Percentiles rank a stretch among this genome's conserved stretches.
phyloP scores from a whole-genome alignment of 2,797 vertebrate species.

The Syngnathus acus region DNA sequence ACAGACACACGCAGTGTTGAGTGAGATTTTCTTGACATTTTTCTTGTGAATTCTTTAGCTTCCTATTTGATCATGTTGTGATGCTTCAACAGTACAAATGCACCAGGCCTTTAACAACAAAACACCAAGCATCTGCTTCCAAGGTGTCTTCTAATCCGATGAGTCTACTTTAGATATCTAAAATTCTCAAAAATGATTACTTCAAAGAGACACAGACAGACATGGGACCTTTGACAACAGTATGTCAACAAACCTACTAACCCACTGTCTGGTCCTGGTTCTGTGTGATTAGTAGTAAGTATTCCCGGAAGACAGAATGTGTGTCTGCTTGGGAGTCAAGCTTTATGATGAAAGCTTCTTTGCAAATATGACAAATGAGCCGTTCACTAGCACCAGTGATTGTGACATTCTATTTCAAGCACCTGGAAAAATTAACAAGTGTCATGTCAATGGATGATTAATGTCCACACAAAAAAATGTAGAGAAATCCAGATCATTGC shows the following conservation, averaged over 20 bases:
- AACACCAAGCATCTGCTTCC: constrained; percentile 20
- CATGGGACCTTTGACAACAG: neutral
- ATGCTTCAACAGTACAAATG: neutral
- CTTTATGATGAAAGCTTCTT: constrained; percentile 49
- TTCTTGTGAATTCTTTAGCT: neutral
- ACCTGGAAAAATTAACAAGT: neutral
- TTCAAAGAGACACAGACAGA: neutral
- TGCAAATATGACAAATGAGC: constrained; percentile 58
- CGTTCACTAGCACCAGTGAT: constrained; percentile 17
- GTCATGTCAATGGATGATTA: neutral
- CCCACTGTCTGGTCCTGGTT: constrained; percentile 31
- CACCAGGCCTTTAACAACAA: constrained; percentile 10
- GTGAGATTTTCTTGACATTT: constrained; percentile 1
- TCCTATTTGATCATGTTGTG: constrained; percentile 3
- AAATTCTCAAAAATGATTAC: neutral
- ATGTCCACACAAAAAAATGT: neutral
- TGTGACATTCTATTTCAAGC: neutral
- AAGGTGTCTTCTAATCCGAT: constrained; percentile 15
- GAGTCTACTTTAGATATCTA: constrained; percentile 5
- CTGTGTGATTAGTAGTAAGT: constrained; percentile 35
- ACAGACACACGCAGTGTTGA: neutral
- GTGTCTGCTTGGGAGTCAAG: constrained; percentile 54
- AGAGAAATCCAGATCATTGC: neutral
- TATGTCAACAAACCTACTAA: constrained; percentile 21
- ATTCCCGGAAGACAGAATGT: constrained; percentile 41